Evolutionary conservation across 2,113 vertebrate species (phyloP).

Genomic region (Oryctolagus cuniculus): DNA sequence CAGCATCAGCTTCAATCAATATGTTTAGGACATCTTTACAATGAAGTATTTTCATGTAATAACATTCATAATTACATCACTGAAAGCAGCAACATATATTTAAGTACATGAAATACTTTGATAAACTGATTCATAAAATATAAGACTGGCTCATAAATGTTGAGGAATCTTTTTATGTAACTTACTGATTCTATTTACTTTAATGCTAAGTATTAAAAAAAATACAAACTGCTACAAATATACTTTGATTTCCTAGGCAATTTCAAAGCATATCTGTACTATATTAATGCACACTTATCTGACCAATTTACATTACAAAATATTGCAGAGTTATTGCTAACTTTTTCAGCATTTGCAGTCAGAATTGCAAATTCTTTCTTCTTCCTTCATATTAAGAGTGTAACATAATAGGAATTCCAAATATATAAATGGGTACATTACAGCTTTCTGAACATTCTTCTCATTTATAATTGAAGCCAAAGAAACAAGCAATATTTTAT

Average conservation of each 20-base stretch:
- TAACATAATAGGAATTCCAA: not conserved
- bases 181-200: not conserved
- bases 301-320: constrained; percentile 19
- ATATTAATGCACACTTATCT: constrained; percentile 9
- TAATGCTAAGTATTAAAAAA: constrained; percentile 39
- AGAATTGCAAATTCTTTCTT: constrained; percentile 39
- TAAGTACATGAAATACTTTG: constrained; percentile 18
- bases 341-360: constrained; percentile 36
- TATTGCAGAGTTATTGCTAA: constrained; percentile 17
- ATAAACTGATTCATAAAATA: constrained; percentile 29
- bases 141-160: constrained; percentile 21
- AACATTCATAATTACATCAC: not conserved
- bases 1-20: not conserved
- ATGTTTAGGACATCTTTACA: constrained; percentile 27
- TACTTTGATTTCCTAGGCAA: constrained; percentile 22
- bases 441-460: constrained; percentile 3
- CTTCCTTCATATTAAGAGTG: not conserved
- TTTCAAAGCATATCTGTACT: not conserved
- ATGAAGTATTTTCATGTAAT: constrained; percentile 26
- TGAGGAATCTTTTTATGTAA: constrained; percentile 48
- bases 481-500: constrained; percentile 32
- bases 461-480: constrained; percentile 40
- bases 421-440: not conserved
- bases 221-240: not conserved
- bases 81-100: not conserved